Evolutionary conservation across 1,140 invertebrate genomes (phyloP).

Genomic region (Archivesica marissinica): DNA sequence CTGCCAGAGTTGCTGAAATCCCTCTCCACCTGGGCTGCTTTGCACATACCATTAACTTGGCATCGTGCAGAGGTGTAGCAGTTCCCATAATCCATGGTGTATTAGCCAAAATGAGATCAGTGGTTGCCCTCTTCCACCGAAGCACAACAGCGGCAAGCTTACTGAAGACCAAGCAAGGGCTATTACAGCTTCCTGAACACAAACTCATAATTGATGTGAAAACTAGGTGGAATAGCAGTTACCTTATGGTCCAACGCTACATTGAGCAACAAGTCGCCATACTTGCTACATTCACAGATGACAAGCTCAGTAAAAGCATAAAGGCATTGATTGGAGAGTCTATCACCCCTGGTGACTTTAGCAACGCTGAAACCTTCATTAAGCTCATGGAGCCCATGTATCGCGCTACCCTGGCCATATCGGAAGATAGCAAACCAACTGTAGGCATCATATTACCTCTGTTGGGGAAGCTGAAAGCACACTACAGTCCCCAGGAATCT

Average conservation of each 20-base stretch:
- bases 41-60: constrained; percentile 22
- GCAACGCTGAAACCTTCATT: not conserved
- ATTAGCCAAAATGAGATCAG: not conserved
- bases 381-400: not conserved
- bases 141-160: constrained; percentile 10
- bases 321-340: too few relatives aligned
- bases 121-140: constrained; percentile 27
- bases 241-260: constrained; percentile 11
- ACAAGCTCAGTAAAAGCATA: not conserved
- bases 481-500: not conserved
- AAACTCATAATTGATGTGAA: constrained; percentile 31
- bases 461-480: not conserved
- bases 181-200: not conserved
- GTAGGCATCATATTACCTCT: not conserved
- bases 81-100: not conserved
- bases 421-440: not conserved
- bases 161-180: not conserved
- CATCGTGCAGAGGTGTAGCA: not conserved
- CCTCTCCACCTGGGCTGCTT: not conserved
- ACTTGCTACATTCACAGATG: not conserved
- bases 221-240: constrained; percentile 18
- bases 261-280: constrained; percentile 20
- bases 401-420: not conserved
- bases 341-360: not conserved
- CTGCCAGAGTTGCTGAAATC: not conserved